These are phyloP conservation scores for Syrrhaptes paradoxus DNA, from an alignment of 2,113 vertebrate genomes.

Conservation along the genomic window DNA sequence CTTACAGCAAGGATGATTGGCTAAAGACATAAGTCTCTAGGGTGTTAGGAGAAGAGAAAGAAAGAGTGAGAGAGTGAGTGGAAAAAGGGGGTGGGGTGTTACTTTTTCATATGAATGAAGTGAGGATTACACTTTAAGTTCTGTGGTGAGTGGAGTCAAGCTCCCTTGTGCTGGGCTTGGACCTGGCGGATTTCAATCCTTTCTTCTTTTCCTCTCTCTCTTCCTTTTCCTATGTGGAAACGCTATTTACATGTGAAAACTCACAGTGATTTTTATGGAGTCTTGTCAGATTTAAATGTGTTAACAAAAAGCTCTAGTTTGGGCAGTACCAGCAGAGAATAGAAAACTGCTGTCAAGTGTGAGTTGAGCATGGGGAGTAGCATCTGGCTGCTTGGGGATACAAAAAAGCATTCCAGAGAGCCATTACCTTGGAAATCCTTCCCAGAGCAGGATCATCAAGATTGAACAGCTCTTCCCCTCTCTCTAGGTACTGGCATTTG, in stretches of 20 bases:
- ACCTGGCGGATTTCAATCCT: background rate
- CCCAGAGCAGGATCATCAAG: background rate
- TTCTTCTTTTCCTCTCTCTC: background rate
- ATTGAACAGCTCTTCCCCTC: background rate
- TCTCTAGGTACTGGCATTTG: background rate
- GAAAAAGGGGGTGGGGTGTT: accelerated
- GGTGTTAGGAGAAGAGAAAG: background rate
- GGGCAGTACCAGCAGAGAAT: background rate
- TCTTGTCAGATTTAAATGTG: background rate
- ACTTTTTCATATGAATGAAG: background rate
- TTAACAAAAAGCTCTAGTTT: background rate
- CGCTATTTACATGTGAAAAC: background rate
- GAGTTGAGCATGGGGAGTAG: background rate
- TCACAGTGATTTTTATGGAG: background rate
- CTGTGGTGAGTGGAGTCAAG: no score
- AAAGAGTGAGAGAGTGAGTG: no score
- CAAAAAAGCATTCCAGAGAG: background rate
- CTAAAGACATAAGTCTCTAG: background rate
- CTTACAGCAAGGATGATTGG: background rate
- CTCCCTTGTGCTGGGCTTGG: background rate
- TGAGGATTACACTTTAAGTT: background rate
- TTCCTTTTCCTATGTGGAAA: background rate
- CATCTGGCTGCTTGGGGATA: background rate
- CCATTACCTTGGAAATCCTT: background rate
- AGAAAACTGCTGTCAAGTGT: background rate